phyloP scores from a whole-genome alignment of 2,797 vertebrate genomes.

The Propithecus perrieri region DNA sequence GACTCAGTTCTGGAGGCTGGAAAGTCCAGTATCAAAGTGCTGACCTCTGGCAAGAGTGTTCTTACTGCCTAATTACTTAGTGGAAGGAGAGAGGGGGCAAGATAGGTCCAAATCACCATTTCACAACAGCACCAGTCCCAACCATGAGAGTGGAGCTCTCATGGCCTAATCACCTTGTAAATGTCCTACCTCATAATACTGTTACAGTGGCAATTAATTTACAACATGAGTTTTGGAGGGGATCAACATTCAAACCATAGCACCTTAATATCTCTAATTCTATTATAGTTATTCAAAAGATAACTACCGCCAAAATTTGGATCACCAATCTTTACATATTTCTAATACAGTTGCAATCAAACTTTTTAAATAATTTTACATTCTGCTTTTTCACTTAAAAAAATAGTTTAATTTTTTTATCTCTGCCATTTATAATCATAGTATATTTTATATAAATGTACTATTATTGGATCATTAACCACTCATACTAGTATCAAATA shows the following conservation, averaged over 20 bases:
- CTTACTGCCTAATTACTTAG: background rate
- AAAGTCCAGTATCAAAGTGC: background rate
- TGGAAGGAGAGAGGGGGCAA: background rate
- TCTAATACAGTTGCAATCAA: background rate
- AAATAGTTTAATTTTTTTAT: background rate
- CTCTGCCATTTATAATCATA: background rate
- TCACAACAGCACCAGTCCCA: background rate
- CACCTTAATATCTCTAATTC: background rate
- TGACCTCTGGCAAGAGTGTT: background rate
- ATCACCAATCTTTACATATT: background rate
- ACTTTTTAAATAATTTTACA: background rate
- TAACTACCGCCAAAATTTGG: background rate
- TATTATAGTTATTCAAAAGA: background rate
- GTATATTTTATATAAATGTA: background rate
- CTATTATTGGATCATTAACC: background rate
- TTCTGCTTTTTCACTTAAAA: background rate
- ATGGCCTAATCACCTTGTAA: background rate
- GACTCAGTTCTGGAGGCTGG: background rate
- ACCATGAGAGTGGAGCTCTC: background rate
- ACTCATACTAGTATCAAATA: background rate
- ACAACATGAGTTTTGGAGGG: background rate
- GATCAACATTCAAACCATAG: background rate
- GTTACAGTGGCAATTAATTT: background rate
- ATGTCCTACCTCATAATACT: background rate
- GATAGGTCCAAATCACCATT: background rate